Percentiles rank a stretch among this genome's conserved stretches.
phyloP scores from a whole-genome alignment of 2,888 invertebrate genomes.

The Ceraclea dissimilis region DNA sequence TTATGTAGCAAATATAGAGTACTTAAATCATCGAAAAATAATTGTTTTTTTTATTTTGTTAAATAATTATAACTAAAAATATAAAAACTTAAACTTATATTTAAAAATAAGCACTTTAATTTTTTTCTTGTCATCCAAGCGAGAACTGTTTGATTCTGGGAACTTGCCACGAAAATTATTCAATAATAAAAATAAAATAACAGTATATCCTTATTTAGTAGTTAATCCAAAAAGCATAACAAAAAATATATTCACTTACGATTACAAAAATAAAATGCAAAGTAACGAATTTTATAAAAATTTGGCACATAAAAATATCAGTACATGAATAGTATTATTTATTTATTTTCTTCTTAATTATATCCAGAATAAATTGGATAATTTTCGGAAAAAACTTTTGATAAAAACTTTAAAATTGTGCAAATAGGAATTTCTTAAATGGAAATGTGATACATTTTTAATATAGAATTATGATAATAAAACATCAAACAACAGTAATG shows the following conservation, averaged over 20 bases:
- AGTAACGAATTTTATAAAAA: no score
- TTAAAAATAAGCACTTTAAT: neutral
- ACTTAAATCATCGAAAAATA: neutral
- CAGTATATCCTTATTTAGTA: no score
- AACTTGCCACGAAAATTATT: no score
- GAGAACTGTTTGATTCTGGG: no score
- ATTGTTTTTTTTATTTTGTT: neutral
- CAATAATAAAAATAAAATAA: no score
- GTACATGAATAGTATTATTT: neutral
- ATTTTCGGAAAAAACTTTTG: no score
- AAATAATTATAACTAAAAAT: neutral
- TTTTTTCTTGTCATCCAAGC: no score
- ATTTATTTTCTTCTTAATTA: no score
- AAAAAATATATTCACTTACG: no score
- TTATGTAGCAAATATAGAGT: neutral
- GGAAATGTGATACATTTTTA: neutral
- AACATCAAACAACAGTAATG: neutral
- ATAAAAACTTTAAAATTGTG: conserved; percentile 8
- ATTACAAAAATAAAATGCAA: no score
- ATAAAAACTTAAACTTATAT: neutral
- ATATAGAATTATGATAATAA: neutral
- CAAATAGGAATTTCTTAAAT: conserved; percentile 11
- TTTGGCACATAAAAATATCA: neutral
- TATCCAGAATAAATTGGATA: no score
- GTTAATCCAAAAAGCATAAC: no score